These are phyloP conservation scores for Phaethornis superciliosus DNA, from an alignment of 2,113 vertebrate species.

Conservation along the genomic window DNA sequence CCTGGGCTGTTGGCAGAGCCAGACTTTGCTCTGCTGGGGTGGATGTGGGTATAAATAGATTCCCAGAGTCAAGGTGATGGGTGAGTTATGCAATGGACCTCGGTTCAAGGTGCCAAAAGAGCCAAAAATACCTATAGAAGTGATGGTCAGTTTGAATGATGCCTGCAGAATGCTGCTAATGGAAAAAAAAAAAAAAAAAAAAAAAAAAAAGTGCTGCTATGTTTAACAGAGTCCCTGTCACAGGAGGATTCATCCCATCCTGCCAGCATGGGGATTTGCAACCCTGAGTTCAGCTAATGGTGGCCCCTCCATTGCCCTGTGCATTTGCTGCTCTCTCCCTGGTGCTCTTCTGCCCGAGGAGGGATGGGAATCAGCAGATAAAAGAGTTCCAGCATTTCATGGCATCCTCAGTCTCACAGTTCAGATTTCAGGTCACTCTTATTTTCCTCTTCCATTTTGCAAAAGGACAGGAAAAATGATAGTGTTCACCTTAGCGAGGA, in stretches of 20 bases:
- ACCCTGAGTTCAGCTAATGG: background rate
- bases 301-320: rapidly evolving
- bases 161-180: background rate
- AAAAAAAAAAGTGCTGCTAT: background rate
- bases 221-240: background rate
- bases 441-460: conserved; percentile 37
- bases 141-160: background rate
- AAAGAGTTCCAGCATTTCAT: background rate
- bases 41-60: background rate
- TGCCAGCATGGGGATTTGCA: rapidly evolving
- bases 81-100: background rate
- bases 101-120: background rate
- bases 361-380: background rate
- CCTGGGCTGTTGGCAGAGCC: background rate
- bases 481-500: conserved; percentile 7
- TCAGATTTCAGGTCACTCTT: background rate
- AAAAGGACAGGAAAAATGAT: conserved; percentile 12
- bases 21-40: background rate
- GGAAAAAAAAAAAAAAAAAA: background rate
- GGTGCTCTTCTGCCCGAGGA: rapidly evolving
- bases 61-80: background rate
- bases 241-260: background rate
- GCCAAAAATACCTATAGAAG: conserved; percentile 30
- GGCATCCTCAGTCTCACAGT: background rate
- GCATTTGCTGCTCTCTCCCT: background rate